These are phyloP conservation scores for Cacatua alba DNA, from an alignment of 2,113 vertebrate genomes.

Conservation along the genomic window DNA sequence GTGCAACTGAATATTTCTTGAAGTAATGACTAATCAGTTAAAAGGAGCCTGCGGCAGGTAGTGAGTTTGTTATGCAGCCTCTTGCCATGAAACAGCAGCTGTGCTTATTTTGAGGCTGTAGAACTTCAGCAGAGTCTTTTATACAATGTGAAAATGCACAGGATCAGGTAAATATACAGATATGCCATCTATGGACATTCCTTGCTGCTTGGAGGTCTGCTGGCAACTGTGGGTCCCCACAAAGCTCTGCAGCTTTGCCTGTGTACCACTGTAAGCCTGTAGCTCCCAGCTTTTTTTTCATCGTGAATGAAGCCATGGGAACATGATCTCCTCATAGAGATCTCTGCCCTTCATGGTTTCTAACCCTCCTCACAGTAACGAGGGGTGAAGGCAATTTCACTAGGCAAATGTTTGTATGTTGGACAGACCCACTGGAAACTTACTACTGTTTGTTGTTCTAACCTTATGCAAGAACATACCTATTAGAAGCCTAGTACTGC, in stretches of 20 bases:
- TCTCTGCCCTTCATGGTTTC: not conserved
- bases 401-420: not conserved
- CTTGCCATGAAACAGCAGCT: not conserved
- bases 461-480: not conserved
- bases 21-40: not conserved
- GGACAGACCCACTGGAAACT: not conserved
- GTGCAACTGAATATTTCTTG: not conserved
- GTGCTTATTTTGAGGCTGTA: not conserved
- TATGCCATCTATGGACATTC: not conserved
- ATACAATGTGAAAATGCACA: not conserved
- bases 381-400: accelerated
- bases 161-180: not conserved
- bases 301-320: not conserved
- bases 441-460: not conserved
- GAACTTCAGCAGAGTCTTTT: not conserved
- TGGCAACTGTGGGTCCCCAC: accelerated
- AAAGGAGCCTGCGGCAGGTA: not conserved
- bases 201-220: not conserved
- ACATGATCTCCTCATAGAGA: accelerated
- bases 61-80: not conserved
- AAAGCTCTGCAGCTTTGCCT: not conserved
- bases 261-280: accelerated
- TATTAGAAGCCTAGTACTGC: not conserved
- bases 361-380: not conserved
- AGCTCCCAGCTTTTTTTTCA: not conserved